Evolutionary conservation across 2,113 vertebrate genomes (phyloP), one percentile per base, ranked within the genome.

Genomic region (Sapayoa aenigma): DNA sequence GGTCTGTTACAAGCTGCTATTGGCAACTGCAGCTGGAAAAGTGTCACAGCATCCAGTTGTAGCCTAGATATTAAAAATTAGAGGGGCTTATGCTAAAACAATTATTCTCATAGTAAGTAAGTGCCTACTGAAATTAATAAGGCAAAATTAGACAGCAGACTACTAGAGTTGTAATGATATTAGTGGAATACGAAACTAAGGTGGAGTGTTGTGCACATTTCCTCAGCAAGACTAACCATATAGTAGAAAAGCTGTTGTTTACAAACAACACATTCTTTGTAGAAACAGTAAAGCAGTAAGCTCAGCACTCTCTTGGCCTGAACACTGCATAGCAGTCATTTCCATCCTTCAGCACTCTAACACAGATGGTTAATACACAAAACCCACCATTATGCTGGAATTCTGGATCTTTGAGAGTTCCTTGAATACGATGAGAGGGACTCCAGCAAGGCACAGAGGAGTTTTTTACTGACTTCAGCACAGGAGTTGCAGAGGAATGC

Each of bases 381-480:
- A 94, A 85, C 90, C 50, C 95, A 99, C 98, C 98, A 71, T 98
- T 99, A 95, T 99, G 98, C 92, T 99, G 98, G 96, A 99, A 99
- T 90, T 99, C 98, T 53, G 98, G 98, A 95, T 98, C 95, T 87
- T 98, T 98, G 35, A 99, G 97, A 41, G 95, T 96, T n/a, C 98
- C 98, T 53, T 98, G 98, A 96, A 99, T 99, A 47, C 97, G 97
- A 90, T 97, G 87, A 65, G 94, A 97, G 58, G 96, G 95, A 74
- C 72, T 94, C 97, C 97, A 97, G 58, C 66, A 97, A 35, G 91
- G 93, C 11, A 76, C 3, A 75, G 73, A 8, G 16, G 2, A 37
- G 16, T 25, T 80, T 79, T 89, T 95, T 67, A 62, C 62, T 65
- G 92, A 75, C 20, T 89, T 95, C 67, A 73, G 84, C 27, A 65